Base-by-base conservation (phyloP, 2,888 invertebrate genomes). In the Calameuta filiformis region DNA sequence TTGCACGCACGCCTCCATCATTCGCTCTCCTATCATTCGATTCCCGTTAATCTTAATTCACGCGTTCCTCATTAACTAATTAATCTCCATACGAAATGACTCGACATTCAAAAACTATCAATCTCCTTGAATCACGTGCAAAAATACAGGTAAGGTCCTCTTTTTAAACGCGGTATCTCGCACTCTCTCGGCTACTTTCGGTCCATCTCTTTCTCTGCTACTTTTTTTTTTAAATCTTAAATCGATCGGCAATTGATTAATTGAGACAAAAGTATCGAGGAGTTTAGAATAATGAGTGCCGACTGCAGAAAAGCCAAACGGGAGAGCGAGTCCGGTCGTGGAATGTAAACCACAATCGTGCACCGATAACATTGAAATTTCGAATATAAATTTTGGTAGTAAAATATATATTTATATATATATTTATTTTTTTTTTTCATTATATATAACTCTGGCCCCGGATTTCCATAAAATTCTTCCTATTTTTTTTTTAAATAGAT, bases 331-430 rank as follows among this genome's bases (percentile, higher is more conserved):
- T 83, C 84, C 84, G 85, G 85, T 88, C 87, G 90, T 89, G 90
- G 91, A 91, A 91, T 91, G 90, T 91, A 88, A 90, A 87, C 89
- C 89, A 90, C 90, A 89, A 88, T 87, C 87, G 86, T 86, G 87
- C 86, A 86, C 85, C 87, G 89, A 89, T 88, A 87, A 90, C 87
- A 85, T 90, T 90, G 87, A 90, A 91, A 91, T 90, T 90, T 91
- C 86, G 89, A 90, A 88, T 91, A 91, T 90, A 91, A 91, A 91
- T 91, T 91, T 91, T 89, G 88, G 88, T 90, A 90, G 85, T 91
- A 90, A 91, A 91, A 90, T 88, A 91, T 90, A 89, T 89, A 86
- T 87, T 85, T 87, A 79, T 86, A 79, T 85, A 82, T 86, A 81
- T 84, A 83, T 83, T 81, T 84, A 81, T 84, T 81, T 83, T 81